Evolutionary conservation across 2,888 invertebrate genomes (phyloP), one percentile per base, ranked within the genome.

Genomic region (Mythimna impura): DNA sequence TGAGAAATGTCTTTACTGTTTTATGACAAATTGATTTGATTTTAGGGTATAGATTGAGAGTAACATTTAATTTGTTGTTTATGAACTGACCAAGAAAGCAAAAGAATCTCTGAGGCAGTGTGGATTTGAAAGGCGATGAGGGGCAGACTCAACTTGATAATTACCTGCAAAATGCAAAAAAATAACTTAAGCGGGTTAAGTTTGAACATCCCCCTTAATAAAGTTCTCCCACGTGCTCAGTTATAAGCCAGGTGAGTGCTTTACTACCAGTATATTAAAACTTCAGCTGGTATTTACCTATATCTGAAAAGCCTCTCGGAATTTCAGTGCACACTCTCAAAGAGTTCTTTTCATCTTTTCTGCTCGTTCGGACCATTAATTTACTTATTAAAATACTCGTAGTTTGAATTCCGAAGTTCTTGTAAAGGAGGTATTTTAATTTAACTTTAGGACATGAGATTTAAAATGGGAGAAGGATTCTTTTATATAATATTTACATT

Each of bases 371-470:
- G 40, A 43, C 34, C 25, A 55, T 72, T 66, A 50, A 66, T 72
- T 65, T 47, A 30, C 30, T 25, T 25, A 25, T 25, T 65, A n/a
- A 67, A 73, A 43, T 78, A 47, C 47, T 47, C 20, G 47, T 20
- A 61, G 52, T 79, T 78, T 72, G 64, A 52, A 78, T 66, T 72
- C 8, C 12, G 12, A 57, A 34, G 61, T 65, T 77, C 50, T 61
- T 43, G 14, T n/a, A 25, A 67, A 74, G 22, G 14, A 25, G 12
- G n/a, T 54, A 22, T 54, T 54, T 54, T 22, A 47, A 47, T 47
- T 47, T 47, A 47, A 47, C 17, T 47, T 47, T 47, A 17, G 17
- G 5, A 47, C 17, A 52, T 52, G 50, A 0, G 20, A 1, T n/a
- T 52, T 9, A 8, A n/a, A 52, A 20, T 50, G 50, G 7, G 4